Evolutionary conservation across 2,888 invertebrate species (phyloP).

Genomic region (Deroplatys truncata): DNA sequence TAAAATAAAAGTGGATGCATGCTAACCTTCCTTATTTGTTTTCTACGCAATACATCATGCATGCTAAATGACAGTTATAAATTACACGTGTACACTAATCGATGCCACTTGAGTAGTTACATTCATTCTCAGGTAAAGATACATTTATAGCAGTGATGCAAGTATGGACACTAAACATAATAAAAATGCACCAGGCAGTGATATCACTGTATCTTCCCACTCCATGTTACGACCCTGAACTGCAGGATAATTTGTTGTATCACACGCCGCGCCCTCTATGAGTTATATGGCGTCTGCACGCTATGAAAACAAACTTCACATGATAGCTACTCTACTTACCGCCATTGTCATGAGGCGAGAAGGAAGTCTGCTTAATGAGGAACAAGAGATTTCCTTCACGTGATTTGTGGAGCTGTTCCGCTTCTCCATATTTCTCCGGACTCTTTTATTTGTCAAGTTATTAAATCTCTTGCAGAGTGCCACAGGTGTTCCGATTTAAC

Average conservation of each 20-base stretch:
- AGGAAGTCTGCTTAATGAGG: neutral
- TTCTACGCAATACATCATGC: neutral
- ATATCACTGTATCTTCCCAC: neutral
- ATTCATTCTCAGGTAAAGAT: neutral
- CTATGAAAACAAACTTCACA: neutral
- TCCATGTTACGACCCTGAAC: neutral
- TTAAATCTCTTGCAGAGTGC: neutral
- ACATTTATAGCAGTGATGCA: neutral
- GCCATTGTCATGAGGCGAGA: neutral
- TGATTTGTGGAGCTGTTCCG: neutral
- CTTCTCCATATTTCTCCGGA: neutral
- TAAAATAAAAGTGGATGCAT: neutral
- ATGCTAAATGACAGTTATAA: too few relatives aligned
- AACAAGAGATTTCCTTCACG: neutral
- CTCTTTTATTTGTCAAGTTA: neutral
- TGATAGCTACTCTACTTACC: neutral
- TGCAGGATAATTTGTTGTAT: neutral
- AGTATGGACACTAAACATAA: neutral
- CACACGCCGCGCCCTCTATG: neutral
- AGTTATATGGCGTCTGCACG: neutral
- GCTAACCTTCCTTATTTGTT: neutral
- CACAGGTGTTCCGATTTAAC: too few relatives aligned
- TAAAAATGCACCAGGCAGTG: neutral
- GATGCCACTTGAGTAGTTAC: neutral
- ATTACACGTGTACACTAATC: neutral